Percentiles rank a stretch among this genome's conserved stretches.
phyloP scores from a whole-genome alignment of 2,888 invertebrate species.

The Ophion obscuratus region DNA sequence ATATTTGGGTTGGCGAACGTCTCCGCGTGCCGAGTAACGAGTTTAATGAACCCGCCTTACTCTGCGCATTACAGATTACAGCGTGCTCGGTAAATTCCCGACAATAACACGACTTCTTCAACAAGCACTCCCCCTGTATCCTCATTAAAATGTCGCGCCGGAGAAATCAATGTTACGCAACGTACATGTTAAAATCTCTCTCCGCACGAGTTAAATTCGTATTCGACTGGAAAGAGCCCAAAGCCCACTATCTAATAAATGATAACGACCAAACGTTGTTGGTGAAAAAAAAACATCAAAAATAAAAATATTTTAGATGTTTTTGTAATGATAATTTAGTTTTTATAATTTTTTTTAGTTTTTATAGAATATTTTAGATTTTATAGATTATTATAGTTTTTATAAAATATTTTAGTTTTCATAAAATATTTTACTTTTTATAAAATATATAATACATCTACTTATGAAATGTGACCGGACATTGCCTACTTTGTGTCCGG shows the following conservation, averaged over 20 bases:
- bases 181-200: conserved; percentile 38
- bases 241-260: background rate
- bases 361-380: no score
- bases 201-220: background rate
- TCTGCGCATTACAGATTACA: background rate
- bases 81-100: background rate
- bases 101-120: background rate
- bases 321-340: no score
- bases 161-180: conserved; percentile 61
- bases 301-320: no score
- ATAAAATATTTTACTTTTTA: no score
- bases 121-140: background rate
- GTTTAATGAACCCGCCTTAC: conserved; percentile 49
- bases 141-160: conserved; percentile 44
- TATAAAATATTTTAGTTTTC: no score
- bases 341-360: no score
- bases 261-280: background rate
- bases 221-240: background rate
- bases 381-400: no score
- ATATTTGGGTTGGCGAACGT: conserved; percentile 54
- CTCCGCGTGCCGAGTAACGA: conserved; percentile 17
- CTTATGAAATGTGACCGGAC: no score
- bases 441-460: no score
- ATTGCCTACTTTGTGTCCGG: no score
- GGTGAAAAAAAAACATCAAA: background rate